Conservation (phyloP, 1,140 invertebrate species). For the Steinernema khuongi region DNA sequence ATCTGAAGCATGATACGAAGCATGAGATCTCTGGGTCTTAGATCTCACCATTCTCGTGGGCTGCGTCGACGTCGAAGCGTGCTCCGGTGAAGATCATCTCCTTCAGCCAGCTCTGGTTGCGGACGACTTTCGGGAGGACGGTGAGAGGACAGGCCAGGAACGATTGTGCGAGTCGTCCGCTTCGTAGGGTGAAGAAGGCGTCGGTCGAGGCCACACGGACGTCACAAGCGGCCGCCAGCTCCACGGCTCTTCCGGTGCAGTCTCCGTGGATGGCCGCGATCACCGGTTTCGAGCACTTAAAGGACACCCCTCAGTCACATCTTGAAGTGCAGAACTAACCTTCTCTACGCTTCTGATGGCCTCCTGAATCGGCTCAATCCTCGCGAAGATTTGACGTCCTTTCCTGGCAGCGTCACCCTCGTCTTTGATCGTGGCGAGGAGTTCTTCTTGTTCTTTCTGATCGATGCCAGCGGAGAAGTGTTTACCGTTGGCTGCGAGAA, state of each 20-base stretch:
- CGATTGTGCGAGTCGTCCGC: not conserved
- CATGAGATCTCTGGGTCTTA: not conserved
- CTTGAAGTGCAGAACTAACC: not conserved
- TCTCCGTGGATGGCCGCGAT: not conserved
- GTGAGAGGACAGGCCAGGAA: not conserved
- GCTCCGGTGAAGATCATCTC: not conserved
- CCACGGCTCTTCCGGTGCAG: not conserved
- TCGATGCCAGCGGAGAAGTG: not conserved
- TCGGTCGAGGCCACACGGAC: not conserved
- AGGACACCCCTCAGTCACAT: not conserved
- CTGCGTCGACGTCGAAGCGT: not conserved
- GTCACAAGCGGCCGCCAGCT: not conserved
- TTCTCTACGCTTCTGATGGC: not conserved
- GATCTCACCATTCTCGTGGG: not conserved
- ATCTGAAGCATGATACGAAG: not conserved
- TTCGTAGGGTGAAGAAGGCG: not conserved
- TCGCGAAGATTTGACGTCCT: too few relatives aligned
- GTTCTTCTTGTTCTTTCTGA: not conserved
- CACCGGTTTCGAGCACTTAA: not conserved
- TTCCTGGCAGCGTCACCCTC: too few relatives aligned
- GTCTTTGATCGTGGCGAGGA: too few relatives aligned
- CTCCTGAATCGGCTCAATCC: not conserved
- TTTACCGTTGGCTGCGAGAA: not conserved
- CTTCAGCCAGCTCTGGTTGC: not conserved
- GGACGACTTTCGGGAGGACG: not conserved